Base-by-base conservation (phyloP, 2,113 vertebrate species). In the Polypterus bichir region DNA sequence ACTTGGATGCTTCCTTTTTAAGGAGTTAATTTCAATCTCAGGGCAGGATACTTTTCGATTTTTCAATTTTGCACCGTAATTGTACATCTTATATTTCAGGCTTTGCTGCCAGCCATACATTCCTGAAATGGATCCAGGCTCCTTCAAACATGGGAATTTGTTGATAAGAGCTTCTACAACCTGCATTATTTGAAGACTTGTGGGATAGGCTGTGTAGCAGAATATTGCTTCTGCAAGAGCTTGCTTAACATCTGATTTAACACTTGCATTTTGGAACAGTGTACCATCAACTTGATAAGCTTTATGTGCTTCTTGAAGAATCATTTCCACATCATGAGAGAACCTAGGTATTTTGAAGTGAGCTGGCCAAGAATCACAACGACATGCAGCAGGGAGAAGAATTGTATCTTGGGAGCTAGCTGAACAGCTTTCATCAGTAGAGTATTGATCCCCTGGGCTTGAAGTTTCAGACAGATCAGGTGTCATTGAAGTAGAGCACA, bases 341-440 rank as follows among this genome's bases (percentile, higher is more conserved):
- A 70, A 62, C 49, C 54, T 64, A 56, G 59, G 65, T 44, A 66
- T 66, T 10, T 49, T 48, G 64, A 66, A 66, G 48, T 69, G 57
- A 69, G 68, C 61, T 57, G 61, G 57, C 64, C 59, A 65, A 45
- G 64, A 44, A 4, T 7, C 7, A 55, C 46, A 61, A 57, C 45
- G 51, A 65, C 62, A 56, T 27, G 27, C 27, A 27, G 27, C 27
- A 27, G 27, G 27, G 27, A 27, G 27, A 2, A 27, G 27, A 27
- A 27, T 27, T 27, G 27, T 27, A 27, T 27, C 27, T 27, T 27
- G 27, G 27, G 27, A 27, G 27, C 27, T 27, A 27, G 27, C 27
- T 27, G 27, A 27, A 27, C 27, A 27, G 27, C 27, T 27, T 27
- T 27, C 27, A 27, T 27, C 27, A 27, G 27, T 27, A 27, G 27